Evolutionary conservation across 1,140 invertebrate species (phyloP).

Genomic region (Tenebrio molitor): DNA sequence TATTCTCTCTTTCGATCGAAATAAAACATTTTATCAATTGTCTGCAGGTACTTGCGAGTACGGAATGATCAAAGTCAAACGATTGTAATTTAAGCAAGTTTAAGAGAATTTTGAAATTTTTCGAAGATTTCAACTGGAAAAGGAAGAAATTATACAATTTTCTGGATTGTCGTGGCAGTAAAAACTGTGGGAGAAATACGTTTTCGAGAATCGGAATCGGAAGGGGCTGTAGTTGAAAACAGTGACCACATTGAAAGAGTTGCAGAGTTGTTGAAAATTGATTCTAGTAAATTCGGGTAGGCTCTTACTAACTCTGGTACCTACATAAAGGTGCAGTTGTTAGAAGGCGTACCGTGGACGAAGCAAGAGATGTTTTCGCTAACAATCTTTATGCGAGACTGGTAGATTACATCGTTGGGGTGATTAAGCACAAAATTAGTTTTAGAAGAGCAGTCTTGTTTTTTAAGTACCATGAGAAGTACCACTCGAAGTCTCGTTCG

Average conservation of each 20-base stretch:
- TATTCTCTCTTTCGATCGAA: too few relatives aligned
- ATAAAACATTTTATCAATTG: conserved; percentile 76
- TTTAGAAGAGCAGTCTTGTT: conserved; percentile 83
- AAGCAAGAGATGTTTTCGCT: conserved; percentile 84
- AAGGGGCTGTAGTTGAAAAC: conserved; percentile 81
- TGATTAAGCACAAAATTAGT: conserved; percentile 85
- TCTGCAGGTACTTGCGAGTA: conserved; percentile 84
- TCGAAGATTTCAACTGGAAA: conserved; percentile 77
- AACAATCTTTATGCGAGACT: conserved; percentile 83
- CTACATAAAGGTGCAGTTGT: conserved; percentile 84
- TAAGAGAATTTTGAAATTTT: conserved; percentile 56
- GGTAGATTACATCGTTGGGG: conserved; percentile 91
- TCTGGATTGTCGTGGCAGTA: conserved; percentile 82
- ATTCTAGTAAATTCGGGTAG: conserved; percentile 87
- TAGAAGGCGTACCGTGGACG: conserved; percentile 80
- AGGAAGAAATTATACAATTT: conserved; percentile 81
- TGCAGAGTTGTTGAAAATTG: conserved; percentile 80
- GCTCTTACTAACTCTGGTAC: conserved; percentile 89
- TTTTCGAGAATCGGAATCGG: conserved; percentile 77
- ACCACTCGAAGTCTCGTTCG: conserved; percentile 86
- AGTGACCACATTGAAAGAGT: conserved; percentile 74
- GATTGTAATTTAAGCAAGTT: conserved; percentile 64
- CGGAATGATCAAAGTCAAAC: conserved; percentile 70
- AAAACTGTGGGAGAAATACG: conserved; percentile 86
- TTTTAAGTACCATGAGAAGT: conserved; percentile 83